Base-by-base conservation (phyloP, 2,888 invertebrate species). In the Esperia sulphurella region DNA sequence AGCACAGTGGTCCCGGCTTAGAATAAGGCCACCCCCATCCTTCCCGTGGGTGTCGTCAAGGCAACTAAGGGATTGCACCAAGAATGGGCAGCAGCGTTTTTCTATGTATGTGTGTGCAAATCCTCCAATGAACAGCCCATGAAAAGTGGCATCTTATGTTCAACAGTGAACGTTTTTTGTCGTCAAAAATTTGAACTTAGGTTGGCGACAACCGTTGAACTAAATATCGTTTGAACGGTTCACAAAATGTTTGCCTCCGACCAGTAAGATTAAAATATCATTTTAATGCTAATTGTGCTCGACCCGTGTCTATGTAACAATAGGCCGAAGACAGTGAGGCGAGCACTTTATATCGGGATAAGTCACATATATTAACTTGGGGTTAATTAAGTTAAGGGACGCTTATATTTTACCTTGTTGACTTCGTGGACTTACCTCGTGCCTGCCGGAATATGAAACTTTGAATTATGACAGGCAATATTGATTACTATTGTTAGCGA, bases 211-310 rank as follows among this genome's bases (percentile, higher is more conserved):
- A n/a, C n/a, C n/a, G n/a, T n/a, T n/a, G n/a, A n/a, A n/a, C n/a
- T n/a, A n/a, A n/a, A n/a, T n/a, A n/a, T n/a, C 31, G 10, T 31
- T 10, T 31, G 10, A 31, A 31, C 31, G 31, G 31, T 9, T 10
- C 31, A 31, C 31, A 31, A 7, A 31, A 4, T 31, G 31, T 8
- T 8, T 8, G 31, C 31, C 10, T 2, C 2, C 21, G 21, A 21
- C 21, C 21, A 31, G 28, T n/a, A 39, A 38, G 46, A 49, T 50
- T 46, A 45, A 47, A 50, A 44, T 49, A 51, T 58, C 53, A 58
- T 60, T 59, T 50, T 56, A 52, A 58, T 57, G 59, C 53, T 62
- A 57, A 62, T 60, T 62, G 58, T 51, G 44, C 44, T 37, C 41
- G 47, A 55, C 53, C 54, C 58, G 46, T 46, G 57, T 52, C 52